Base-by-base conservation (phyloP, 1,140 invertebrate genomes). In the Theocolax elegans region DNA sequence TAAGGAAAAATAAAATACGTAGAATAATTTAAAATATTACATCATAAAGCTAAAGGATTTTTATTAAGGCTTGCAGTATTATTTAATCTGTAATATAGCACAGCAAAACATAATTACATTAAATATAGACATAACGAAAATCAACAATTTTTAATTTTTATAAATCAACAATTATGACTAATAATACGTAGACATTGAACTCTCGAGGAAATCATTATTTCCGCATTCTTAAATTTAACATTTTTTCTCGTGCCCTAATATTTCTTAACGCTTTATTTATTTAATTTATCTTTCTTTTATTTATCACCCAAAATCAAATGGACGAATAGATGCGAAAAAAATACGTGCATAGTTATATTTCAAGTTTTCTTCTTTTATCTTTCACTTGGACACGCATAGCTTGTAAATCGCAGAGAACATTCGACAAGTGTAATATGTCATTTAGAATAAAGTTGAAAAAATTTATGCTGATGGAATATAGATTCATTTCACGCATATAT, bases 81-180 rank as follows among this genome's bases (percentile, higher is more conserved):
- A 56, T 46, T 1, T 46, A 48, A 48, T 58, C 63, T 44, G 48
- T 17, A 15, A n/a, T n/a, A n/a, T n/a, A 46, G 19, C 58, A 4
- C n/a, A 64, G 12, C 31, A 58, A 44, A 69, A 63, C n/a, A 56
- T 38, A 62, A 53, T 44, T 21, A 23, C 21, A 49, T 60, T 38
- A 42, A 48, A 51, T 15, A 44, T 21, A 68, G 15, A 60, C 51
- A 40, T 60, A 44, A 69, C 2, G 29, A 48, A 70, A 64, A 63
- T 64, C 23, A 70, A 64, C 56, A 70, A 59, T 67, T 40, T 35
- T 29, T 12, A 49, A 63, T 63, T 38, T 3, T 21, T 63, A 63
- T 56, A 66, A 66, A 54, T 29, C 51, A 66, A 66, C 64, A 38
- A 64, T 64, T 31, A 15, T 25, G 29, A 58, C 23, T 15, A 9